Evolutionary conservation across 2,113 vertebrate genomes (phyloP).

Genomic region (Forbesichthys papilliferus): DNA sequence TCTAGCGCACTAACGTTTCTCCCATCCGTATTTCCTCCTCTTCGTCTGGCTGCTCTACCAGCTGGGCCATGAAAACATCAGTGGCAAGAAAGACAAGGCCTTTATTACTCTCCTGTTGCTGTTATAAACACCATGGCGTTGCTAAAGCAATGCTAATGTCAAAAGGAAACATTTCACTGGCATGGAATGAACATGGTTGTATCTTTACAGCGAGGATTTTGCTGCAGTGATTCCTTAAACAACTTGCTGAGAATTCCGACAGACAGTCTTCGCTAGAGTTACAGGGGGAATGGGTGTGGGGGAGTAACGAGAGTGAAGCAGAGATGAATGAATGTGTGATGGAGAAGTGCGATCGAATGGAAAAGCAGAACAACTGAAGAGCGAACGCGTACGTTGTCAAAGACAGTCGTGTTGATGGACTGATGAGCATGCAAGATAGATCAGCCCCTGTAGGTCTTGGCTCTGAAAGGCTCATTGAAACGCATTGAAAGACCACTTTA

Average conservation of each 20-base stretch:
- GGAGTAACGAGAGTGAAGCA: not conserved
- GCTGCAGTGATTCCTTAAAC: conserved; percentile 13
- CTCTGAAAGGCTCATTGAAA: conserved; percentile 52
- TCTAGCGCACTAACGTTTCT: conserved; percentile 83
- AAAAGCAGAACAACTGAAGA: conserved; percentile 27
- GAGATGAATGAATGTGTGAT: conserved; percentile 36
- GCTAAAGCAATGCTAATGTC: conserved; percentile 4
- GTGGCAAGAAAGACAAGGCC: conserved; percentile 83
- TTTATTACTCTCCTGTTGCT: conserved; percentile 32
- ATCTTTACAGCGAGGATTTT: not conserved
- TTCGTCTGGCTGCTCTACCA: conserved; percentile 82
- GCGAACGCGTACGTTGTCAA: conserved; percentile 35
- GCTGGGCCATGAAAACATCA: conserved; percentile 82
- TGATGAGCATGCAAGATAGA: conserved; percentile 48
- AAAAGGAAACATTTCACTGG: conserved; percentile 23
- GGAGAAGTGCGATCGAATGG: conserved; percentile 33
- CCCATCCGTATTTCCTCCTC: conserved; percentile 85
- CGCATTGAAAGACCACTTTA: conserved; percentile 39
- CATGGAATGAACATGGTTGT: conserved; percentile 16
- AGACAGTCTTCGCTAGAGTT: conserved; percentile 25
- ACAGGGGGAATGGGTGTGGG: not conserved
- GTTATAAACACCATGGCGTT: conserved; percentile 14
- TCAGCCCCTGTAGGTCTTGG: not conserved
- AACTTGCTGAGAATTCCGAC: conserved; percentile 28
- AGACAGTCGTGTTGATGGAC: conserved; percentile 33